Evolutionary conservation across 2,888 invertebrate genomes (phyloP).

Genomic region (Catocala nupta): DNA sequence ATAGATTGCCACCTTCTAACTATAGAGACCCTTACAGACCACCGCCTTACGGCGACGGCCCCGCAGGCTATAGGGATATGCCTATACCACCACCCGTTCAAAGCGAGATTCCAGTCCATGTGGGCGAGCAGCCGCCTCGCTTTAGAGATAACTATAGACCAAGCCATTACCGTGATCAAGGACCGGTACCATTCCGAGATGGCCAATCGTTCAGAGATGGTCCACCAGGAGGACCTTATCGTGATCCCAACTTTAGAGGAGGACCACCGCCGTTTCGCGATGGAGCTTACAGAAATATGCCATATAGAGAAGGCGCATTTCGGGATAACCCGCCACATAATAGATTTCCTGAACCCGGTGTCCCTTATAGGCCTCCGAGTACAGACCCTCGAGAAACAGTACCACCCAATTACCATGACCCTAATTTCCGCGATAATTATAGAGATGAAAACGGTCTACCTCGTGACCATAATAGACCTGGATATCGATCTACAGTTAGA

Average conservation of each 20-base stretch:
- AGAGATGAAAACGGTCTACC: conserved; percentile 71
- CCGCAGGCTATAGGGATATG: conserved; percentile 69
- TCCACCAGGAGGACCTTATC: conserved; percentile 64
- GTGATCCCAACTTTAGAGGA: conserved; percentile 74
- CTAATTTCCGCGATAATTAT: conserved; percentile 75
- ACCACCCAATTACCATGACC: conserved; percentile 71
- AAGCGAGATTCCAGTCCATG: conserved; percentile 79
- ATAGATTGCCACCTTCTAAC: conserved; percentile 72
- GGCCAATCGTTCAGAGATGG: conserved; percentile 73
- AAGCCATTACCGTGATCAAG: conserved; percentile 76
- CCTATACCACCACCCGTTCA: conserved; percentile 62
- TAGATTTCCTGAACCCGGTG: conserved; percentile 71
- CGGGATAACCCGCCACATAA: conserved; percentile 74
- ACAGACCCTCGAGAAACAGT: conserved; percentile 73
- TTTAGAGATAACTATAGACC: conserved; percentile 78
- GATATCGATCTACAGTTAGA: conserved; percentile 68
- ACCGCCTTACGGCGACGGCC: conserved; percentile 71
- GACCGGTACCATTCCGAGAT: conserved; percentile 73
- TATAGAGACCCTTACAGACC: conserved; percentile 77
- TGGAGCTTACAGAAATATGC: conserved; percentile 69
- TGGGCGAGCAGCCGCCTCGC: conserved; percentile 71
- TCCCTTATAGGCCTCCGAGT: conserved; percentile 76
- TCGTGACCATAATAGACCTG: conserved; percentile 70
- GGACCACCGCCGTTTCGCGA: conserved; percentile 76
- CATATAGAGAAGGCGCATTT: conserved; percentile 75